Base-by-base conservation (phyloP, 2,113 vertebrate genomes). In the Chlamydotis undulata region DNA sequence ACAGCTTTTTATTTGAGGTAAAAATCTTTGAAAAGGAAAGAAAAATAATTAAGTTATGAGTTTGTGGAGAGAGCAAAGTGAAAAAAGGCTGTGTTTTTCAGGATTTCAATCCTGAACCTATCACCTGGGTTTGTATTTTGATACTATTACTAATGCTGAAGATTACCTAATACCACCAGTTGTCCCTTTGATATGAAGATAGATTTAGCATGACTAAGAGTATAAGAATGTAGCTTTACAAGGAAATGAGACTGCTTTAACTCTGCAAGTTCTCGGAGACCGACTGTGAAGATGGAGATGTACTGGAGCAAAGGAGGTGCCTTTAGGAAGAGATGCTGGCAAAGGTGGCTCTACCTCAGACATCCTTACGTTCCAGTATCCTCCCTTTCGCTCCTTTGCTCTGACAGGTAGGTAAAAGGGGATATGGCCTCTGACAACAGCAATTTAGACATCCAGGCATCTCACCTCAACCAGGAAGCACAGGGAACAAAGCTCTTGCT, bases 11-110 rank as follows among this genome's bases (percentile, higher is more conserved):
- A 61, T 81, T 89, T 84, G 65, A 65, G 33, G 13, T 52, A 71
- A 89, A 89, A 94, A 92, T 50, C 21, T 67, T 33, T 78, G 33
- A 45, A 91, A 83, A 81, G 10, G 9, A 17, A 63, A 94, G 35
- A 23, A 90, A 89, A 88, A 31, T 21, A 85, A 68, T 5, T 63
- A 14, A 67, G 15, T 69, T 39, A 43, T 2, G 8, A 70, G 14
- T 56, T 59, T 35, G 39, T 49, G 28, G 9, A 70, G 18, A 91
- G 49, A 37, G 13, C 6, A 71, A 77, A 21, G 47, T 28, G 26
- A 69, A 87, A 89, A 73, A 47, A 67, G 14, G 14, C 21, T 37
- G 52, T 43, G 17, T 43, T 78, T 92, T 89, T 71, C 29, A 59
- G 76, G 25, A 22, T 77, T 90, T 77, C 45, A 77, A 77, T 81